Evolutionary conservation across 2,888 invertebrate genomes (phyloP).

Genomic region (Lasioglossum villosulum): DNA sequence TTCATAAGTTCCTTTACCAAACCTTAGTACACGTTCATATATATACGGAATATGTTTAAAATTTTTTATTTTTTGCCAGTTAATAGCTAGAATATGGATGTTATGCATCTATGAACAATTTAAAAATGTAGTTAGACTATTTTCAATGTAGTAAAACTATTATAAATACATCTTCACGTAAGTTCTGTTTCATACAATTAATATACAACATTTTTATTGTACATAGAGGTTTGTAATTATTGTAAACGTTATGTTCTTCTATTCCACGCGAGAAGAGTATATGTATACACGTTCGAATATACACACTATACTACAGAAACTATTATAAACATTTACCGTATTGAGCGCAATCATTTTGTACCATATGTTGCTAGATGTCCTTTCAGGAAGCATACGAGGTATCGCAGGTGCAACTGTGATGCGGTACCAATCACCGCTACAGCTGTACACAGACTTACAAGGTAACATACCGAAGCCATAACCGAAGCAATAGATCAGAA

Average conservation of each 20-base stretch:
- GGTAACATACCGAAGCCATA: constrained; percentile 8
- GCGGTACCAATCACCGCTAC: constrained; percentile 3
- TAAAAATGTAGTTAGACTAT: background rate
- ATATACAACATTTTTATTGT: background rate
- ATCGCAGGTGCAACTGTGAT: constrained; percentile 9
- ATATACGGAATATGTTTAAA: background rate
- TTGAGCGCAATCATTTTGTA: background rate
- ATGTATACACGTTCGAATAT: background rate
- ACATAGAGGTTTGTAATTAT: background rate
- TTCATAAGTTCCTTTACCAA: background rate
- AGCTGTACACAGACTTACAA: background rate
- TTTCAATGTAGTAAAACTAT: background rate
- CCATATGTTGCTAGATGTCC: background rate
- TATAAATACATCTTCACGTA: background rate
- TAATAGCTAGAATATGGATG: background rate
- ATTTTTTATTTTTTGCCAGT: too few relatives aligned
- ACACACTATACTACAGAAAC: background rate
- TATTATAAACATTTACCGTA: background rate
- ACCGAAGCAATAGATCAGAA: background rate
- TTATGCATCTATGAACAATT: background rate
- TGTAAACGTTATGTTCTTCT: background rate
- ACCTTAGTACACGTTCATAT: too few relatives aligned
- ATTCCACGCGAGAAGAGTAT: background rate
- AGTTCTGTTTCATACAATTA: background rate
- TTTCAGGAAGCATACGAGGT: background rate